Conservation (phyloP, 2,113 vertebrate species). For the Phoxinus phoxinus region DNA sequence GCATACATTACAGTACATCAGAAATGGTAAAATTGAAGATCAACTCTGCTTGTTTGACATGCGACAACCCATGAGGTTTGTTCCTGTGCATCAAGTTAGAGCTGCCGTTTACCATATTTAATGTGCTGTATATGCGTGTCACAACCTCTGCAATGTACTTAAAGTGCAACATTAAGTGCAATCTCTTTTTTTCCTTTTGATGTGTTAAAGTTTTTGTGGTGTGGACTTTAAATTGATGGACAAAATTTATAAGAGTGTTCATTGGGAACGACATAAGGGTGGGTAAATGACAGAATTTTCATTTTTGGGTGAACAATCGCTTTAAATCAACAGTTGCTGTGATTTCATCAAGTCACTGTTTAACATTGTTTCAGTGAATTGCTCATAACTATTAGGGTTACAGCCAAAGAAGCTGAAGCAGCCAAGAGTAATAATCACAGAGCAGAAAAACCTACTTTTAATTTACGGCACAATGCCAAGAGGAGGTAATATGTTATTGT, state of each 20-base stretch:
- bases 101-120: too few species aligned
- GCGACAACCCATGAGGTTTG: too few species aligned
- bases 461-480: neutral
- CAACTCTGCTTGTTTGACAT: too few species aligned
- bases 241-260: neutral
- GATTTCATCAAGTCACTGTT: neutral
- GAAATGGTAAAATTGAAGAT: too few species aligned
- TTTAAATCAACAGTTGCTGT: slow-evolving; percentile 17
- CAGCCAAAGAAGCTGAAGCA: slow-evolving; percentile 21
- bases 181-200: neutral
- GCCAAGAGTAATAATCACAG: slow-evolving; percentile 30
- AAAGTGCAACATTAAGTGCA: too few species aligned
- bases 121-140: too few species aligned
- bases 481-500: slow-evolving; percentile 47
- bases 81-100: too few species aligned
- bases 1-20: too few species aligned
- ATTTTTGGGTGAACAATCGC: neutral
- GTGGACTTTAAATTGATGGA: neutral
- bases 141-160: too few species aligned
- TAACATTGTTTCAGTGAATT: slow-evolving; percentile 27
- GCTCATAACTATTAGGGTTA: slow-evolving; percentile 34
- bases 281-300: neutral
- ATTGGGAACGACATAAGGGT: neutral
- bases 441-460: slow-evolving; percentile 16
- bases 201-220: neutral